Evolutionary conservation across 2,797 vertebrate genomes (phyloP).

Genomic region (Holocentrus rufus): DNA sequence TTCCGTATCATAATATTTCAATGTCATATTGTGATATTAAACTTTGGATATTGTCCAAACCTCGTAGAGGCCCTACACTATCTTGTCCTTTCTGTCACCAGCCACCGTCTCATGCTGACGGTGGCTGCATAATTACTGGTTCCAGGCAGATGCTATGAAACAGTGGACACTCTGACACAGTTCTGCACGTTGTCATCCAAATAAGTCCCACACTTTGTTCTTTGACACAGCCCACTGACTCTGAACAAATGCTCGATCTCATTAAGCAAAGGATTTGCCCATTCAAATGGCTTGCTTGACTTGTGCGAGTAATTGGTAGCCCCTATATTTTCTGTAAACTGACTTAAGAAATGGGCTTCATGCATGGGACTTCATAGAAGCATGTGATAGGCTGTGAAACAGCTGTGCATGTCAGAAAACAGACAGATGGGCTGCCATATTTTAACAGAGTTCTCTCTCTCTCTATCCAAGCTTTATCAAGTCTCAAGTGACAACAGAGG

Average conservation of each 20-base stretch:
- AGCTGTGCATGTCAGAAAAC: slow-evolving; percentile 58
- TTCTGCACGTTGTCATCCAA: neutral
- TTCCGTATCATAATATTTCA: too few relatives aligned
- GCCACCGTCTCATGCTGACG: too few relatives aligned
- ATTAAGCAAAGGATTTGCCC: slow-evolving; percentile 42
- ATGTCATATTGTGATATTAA: too few relatives aligned
- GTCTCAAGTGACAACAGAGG: slow-evolving; percentile 54
- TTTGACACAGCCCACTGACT: slow-evolving; percentile 20
- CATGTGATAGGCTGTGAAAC: slow-evolving; percentile 46
- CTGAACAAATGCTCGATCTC: slow-evolving; percentile 24
- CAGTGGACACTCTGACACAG: neutral
- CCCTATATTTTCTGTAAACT: slow-evolving; percentile 47
- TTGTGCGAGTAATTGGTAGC: slow-evolving; percentile 17
- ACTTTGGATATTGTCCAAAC: too few relatives aligned
- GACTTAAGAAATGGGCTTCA: slow-evolving; percentile 27
- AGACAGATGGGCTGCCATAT: slow-evolving; percentile 59
- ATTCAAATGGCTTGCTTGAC: slow-evolving; percentile 21
- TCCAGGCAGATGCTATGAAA: too few relatives aligned
- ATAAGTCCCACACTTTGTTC: neutral
- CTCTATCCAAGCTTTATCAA: slow-evolving; percentile 49
- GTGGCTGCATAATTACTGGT: too few relatives aligned
- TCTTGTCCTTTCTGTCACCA: neutral
- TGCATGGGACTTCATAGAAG: slow-evolving; percentile 1
- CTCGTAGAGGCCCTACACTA: neutral
- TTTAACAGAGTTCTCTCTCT: slow-evolving; percentile 44